phyloP scores from a whole-genome alignment of 2,797 vertebrate genomes.

The Serranus cabrilla region DNA sequence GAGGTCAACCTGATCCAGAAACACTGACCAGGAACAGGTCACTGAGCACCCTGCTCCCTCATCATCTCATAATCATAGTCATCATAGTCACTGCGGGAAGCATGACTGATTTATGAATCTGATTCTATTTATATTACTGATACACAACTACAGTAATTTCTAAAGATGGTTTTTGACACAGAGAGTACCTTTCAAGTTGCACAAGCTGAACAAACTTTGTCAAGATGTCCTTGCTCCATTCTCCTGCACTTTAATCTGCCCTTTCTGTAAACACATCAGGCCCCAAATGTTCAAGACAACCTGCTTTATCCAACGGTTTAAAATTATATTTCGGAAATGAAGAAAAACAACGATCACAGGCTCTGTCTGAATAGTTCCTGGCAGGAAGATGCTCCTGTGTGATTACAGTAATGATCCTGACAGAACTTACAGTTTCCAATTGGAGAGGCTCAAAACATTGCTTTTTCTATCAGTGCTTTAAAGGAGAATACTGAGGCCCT shows the following conservation, averaged over 20 bases:
- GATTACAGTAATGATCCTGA: slow-evolving; percentile 51
- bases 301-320: neutral
- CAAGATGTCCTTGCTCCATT: neutral
- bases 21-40: too few relatives aligned
- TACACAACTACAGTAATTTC: neutral
- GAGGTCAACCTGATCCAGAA: too few relatives aligned
- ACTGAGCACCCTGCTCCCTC: too few relatives aligned
- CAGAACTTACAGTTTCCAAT: slow-evolving; percentile 25
- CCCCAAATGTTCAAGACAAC: neutral
- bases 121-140: neutral
- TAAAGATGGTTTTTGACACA: neutral
- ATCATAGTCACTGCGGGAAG: neutral
- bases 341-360: slow-evolving; percentile 17
- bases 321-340: slow-evolving; percentile 4
- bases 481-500: neutral
- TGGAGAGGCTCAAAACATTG: slow-evolving; percentile 16
- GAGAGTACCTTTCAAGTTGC: neutral
- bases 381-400: slow-evolving; percentile 23
- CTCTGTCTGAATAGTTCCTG: slow-evolving; percentile 3
- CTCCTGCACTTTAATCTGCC: neutral
- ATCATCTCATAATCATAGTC: too few relatives aligned
- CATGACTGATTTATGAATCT: neutral
- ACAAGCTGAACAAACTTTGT: neutral
- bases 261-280: neutral
- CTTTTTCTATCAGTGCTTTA: neutral